phyloP scores from a whole-genome alignment of 2,888 invertebrate species.

The Archips xylosteana region DNA sequence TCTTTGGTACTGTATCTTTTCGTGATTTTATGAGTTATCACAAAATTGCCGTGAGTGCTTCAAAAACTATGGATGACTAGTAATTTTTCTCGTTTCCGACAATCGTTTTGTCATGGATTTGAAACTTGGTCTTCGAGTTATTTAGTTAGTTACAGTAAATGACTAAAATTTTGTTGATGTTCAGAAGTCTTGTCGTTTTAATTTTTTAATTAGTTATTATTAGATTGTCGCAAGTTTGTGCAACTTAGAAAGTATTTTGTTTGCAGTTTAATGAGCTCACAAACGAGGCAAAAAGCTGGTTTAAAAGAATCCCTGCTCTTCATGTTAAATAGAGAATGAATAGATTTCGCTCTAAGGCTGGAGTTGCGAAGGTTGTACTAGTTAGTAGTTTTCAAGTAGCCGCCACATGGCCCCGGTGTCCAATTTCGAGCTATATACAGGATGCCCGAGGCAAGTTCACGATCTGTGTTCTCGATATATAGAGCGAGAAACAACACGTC shows the following conservation, averaged over 20 bases:
- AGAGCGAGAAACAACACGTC: constrained; percentile 43
- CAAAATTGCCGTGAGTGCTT: too few species aligned
- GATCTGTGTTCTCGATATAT: constrained; percentile 38
- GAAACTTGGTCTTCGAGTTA: too few species aligned
- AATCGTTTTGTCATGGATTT: too few species aligned
- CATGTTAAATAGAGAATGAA: background rate
- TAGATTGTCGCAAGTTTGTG: too few species aligned
- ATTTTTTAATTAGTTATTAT: too few species aligned
- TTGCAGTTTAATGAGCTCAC: background rate
- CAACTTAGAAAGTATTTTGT: background rate
- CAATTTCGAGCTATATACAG: constrained; percentile 18
- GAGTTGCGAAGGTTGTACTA: constrained; percentile 22
- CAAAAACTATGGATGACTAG: too few species aligned
- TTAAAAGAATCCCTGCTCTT: background rate
- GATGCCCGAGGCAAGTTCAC: constrained; percentile 1
- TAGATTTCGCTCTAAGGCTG: background rate
- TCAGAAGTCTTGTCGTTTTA: too few species aligned
- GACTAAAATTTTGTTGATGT: too few species aligned
- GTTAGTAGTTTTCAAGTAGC: constrained; percentile 28
- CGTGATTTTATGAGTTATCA: too few species aligned
- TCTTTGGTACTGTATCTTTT: too few species aligned
- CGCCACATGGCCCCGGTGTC: constrained; percentile 11
- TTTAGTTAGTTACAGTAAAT: too few species aligned
- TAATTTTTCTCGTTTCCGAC: too few species aligned
- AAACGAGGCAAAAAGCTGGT: background rate